Conservation (phyloP, 2,113 vertebrate species). For the Coptodon rendalli region DNA sequence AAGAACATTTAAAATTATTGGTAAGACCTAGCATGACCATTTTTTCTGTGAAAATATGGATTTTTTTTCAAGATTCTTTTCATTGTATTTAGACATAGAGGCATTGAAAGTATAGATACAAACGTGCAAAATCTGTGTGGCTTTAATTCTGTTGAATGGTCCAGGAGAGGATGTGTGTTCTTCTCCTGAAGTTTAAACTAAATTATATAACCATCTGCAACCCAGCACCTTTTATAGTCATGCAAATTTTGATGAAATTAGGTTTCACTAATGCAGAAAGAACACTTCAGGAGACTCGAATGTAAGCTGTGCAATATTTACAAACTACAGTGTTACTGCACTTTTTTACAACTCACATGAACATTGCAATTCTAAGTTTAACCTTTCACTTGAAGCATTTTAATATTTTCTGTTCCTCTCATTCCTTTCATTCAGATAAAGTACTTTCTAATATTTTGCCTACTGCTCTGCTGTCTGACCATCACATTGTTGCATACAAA, state of each 20-base stretch:
- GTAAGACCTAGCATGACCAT: rapidly evolving
- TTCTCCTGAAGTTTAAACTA: background rate
- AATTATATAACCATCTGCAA: background rate
- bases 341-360: background rate
- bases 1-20: background rate
- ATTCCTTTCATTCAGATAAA: background rate
- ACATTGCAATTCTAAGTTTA: background rate
- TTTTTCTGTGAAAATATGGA: background rate
- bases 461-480: background rate
- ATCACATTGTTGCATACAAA: background rate
- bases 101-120: background rate
- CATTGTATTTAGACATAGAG: background rate
- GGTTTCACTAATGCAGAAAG: background rate
- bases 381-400: background rate
- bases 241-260: background rate
- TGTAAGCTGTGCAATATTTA: background rate
- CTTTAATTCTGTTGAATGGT: background rate
- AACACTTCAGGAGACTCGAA: background rate
- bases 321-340: background rate
- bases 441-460: background rate
- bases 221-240: background rate
- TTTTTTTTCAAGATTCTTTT: background rate
- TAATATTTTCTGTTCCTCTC: background rate
- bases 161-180: background rate
- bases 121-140: background rate